These are phyloP conservation scores for Bombus confusus DNA, from an alignment of 1,140 invertebrate species.

Conservation along the genomic window DNA sequence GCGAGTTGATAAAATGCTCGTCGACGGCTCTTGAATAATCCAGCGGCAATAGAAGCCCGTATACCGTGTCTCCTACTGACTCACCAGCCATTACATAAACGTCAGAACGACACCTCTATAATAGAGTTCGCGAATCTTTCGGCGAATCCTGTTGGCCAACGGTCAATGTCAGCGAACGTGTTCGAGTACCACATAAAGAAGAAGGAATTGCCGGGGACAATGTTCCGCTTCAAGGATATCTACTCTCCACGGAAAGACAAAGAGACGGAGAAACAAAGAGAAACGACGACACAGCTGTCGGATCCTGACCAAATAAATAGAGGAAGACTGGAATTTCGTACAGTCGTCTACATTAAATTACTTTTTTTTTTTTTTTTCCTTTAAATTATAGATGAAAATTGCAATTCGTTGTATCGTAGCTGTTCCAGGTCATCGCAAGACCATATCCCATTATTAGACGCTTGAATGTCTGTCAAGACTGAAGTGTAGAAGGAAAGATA, in stretches of 20 bases:
- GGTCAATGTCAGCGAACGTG: conserved; percentile 65
- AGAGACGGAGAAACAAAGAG: conserved; percentile 7
- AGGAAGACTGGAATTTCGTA: not conserved
- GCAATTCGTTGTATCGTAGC: not conserved
- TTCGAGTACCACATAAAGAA: conserved; percentile 37
- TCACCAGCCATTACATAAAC: not conserved
- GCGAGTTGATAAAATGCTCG: too few species aligned
- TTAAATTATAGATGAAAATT: not conserved
- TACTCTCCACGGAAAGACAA: conserved; percentile 32
- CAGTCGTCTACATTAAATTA: not conserved
- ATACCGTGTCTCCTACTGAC: not conserved
- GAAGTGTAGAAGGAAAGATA: too few species aligned
- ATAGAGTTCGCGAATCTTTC: not conserved
- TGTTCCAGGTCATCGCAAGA: not conserved
- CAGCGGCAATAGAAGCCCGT: too few species aligned
- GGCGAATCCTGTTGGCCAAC: conserved; percentile 32
- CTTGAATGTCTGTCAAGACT: too few species aligned
- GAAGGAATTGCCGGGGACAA: conserved; percentile 70
- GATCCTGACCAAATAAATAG: not conserved
- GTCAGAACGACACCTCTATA: not conserved
- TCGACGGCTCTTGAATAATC: not conserved
- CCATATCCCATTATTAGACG: not conserved
- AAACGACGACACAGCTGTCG: not conserved
- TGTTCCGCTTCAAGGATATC: conserved; percentile 76
- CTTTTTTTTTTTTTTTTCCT: too few species aligned